Evolutionary conservation across 2,113 vertebrate species (phyloP), one percentile per base, ranked within the genome.

Genomic region (Rhea americana): DNA sequence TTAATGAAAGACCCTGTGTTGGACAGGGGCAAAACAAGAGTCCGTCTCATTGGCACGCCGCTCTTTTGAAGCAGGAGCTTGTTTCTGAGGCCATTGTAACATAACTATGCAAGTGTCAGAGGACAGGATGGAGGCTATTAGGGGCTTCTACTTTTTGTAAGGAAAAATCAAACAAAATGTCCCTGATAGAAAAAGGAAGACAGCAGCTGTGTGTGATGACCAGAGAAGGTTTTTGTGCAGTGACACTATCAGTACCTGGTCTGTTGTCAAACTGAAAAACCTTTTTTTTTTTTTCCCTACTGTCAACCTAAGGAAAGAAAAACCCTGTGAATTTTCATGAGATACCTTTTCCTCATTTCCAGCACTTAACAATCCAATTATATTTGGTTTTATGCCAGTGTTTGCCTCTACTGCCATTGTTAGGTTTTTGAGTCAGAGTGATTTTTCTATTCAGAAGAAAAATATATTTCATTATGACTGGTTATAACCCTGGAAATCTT

Each of bases 401-500:
- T 93, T 96, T 90, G 62, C 71, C 21, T 94, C 77, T 93, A 58
- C 76, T 93, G 74, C 67, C 58, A 67, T 84, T 90, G 85, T 89
- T 79, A 82, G 63, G 48, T 50, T 94, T 94, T 89, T 87, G 81
- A 90, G 70, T 82, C 58, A 91, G 80, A 93, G 47, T 43, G 9
- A 94, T 93, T 94, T 91, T 95, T 90, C 93, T 35, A 59, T 88
- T 74, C 2, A 0, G 92, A 93, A 95, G 77, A 95, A 94, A 94
- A 90, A 76, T 87, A 92, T 91, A 81, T 94, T 94, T 95, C 94
- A 79, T 94, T 95, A 94, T 94, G 90, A 90, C 86, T 91, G 94
- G 80, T 94, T 94, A 71, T 86, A 95, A 93, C 81, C 83, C 93
- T 95, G 91, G 81, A 94, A 95, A 94, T 95, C 67, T 94, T 90